Evolutionary conservation across 2,888 invertebrate species (phyloP).

Genomic region (Dryobota labecula): DNA sequence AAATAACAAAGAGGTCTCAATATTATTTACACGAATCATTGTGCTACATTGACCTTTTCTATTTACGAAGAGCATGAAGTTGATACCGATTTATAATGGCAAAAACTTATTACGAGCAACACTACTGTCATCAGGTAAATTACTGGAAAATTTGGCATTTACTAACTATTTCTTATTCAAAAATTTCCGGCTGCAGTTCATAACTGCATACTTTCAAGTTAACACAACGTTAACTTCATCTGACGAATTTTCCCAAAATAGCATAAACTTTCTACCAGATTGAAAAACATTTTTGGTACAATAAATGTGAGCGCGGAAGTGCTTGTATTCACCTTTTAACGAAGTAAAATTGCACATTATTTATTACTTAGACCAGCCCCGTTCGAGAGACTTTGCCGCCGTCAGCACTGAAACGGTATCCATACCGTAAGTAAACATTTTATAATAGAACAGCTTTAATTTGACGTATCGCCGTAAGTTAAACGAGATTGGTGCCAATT

Average conservation of each 20-base stretch:
- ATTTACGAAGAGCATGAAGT: neutral
- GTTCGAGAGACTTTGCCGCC: constrained; percentile 63
- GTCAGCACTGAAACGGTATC: constrained; percentile 79
- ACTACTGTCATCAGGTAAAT: neutral
- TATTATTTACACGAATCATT: constrained; percentile 38
- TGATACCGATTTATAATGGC: neutral
- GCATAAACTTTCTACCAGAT: neutral
- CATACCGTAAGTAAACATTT: constrained; percentile 71
- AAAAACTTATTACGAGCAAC: neutral
- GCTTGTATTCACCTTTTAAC: constrained; percentile 8
- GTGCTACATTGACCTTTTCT: constrained; percentile 7
- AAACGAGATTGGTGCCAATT: constrained; percentile 56
- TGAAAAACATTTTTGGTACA: neutral
- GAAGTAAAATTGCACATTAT: constrained; percentile 27
- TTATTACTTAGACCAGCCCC: constrained; percentile 59
- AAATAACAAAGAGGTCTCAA: constrained; percentile 27
- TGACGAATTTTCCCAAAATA: neutral
- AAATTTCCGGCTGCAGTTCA: neutral
- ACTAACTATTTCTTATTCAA: neutral
- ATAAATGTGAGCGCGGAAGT: constrained; percentile 13
- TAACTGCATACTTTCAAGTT: neutral
- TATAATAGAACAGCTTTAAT: constrained; percentile 62
- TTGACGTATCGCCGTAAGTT: constrained; percentile 46
- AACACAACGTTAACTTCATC: neutral
- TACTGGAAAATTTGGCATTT: neutral